Evolutionary conservation across 1,140 invertebrate species (phyloP).

Genomic region (Heliconius himera): DNA sequence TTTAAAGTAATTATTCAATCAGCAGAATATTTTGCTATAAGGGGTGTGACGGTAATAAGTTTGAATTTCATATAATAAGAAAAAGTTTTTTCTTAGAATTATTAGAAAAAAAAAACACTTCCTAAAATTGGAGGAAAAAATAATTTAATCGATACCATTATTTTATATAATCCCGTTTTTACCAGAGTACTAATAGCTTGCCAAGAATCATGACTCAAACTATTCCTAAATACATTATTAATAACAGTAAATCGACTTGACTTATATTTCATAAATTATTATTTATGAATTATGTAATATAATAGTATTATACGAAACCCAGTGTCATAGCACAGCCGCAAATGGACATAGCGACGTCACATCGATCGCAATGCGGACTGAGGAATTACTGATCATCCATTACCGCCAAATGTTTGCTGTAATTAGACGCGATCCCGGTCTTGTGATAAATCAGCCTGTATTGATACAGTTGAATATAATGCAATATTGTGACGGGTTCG

Average conservation of each 20-base stretch:
- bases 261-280: not conserved
- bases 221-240: not conserved
- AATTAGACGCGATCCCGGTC: conserved; percentile 53
- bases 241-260: not conserved
- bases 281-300: conserved; percentile 5
- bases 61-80: too few relatives aligned
- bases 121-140: too few relatives aligned
- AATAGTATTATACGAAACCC: not conserved
- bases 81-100: too few relatives aligned
- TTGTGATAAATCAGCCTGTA: conserved; percentile 53
- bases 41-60: too few relatives aligned
- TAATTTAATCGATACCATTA: too few relatives aligned
- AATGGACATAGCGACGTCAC: conserved; percentile 25
- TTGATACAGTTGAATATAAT: conserved; percentile 21
- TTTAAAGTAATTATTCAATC: too few relatives aligned
- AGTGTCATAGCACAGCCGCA: not conserved
- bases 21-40: too few relatives aligned
- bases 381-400: conserved; percentile 60
- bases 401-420: conserved; percentile 65
- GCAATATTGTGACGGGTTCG: not conserved
- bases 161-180: too few relatives aligned
- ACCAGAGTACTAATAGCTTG: not conserved
- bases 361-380: conserved; percentile 32
- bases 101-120: too few relatives aligned
- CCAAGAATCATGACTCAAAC: not conserved